Conservation (phyloP, 1,140 invertebrate species). For the Drosophila melanica region DNA sequence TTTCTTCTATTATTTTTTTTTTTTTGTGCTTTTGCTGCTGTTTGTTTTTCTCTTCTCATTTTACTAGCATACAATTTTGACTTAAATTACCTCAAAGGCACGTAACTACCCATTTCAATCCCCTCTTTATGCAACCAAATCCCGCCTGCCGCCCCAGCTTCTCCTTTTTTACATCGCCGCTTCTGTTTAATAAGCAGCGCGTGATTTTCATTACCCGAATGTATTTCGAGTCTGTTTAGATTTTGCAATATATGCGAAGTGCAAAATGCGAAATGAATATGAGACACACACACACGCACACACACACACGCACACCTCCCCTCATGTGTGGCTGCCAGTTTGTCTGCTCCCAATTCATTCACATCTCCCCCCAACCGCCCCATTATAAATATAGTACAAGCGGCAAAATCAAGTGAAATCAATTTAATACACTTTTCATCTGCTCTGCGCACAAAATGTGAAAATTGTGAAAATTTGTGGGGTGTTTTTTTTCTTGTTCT, state of each 20-base stretch:
- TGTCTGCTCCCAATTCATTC: neutral
- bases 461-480: conserved; percentile 23
- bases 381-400: conserved; percentile 67
- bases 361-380: conserved; percentile 1
- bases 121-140: conserved; percentile 2
- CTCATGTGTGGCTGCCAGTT: neutral
- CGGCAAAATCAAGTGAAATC: conserved; percentile 71
- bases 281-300: conserved; percentile 29
- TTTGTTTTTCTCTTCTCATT: conserved; percentile 43
- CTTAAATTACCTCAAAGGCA: conserved; percentile 72
- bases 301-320: conserved; percentile 3
- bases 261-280: conserved; percentile 71
- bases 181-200: conserved; percentile 76
- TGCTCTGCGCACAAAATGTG: conserved; percentile 29
- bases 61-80: conserved; percentile 41
- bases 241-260: conserved; percentile 66
- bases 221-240: conserved; percentile 67
- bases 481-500: neutral
- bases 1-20: neutral
- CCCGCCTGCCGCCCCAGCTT: neutral
- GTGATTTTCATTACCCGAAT: conserved; percentile 77
- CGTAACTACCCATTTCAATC: conserved; percentile 26
- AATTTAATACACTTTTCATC: conserved; percentile 73
- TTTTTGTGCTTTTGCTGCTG: conserved; percentile 4
- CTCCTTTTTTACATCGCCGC: conserved; percentile 13